These are phyloP conservation scores for Chascanopsetta lugubris DNA, from an alignment of 2,113 vertebrate species.

Conservation along the genomic window DNA sequence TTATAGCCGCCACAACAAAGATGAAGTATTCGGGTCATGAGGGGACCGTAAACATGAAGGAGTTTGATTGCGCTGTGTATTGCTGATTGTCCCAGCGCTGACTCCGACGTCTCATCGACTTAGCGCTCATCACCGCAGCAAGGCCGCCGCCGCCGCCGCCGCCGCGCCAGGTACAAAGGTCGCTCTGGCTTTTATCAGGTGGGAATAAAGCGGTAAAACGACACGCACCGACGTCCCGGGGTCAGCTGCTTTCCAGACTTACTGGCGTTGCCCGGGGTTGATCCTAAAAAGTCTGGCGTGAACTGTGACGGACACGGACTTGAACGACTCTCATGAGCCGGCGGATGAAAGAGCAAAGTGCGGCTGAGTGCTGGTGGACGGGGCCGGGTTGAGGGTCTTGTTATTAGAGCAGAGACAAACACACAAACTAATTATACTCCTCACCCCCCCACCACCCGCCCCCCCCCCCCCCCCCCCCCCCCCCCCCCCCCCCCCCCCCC, in stretches of 20 bases:
- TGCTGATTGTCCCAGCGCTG: constrained; percentile 29
- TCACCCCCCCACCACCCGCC: too few species aligned
- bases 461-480: too few species aligned
- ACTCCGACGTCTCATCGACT: background rate
- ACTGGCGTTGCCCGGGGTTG: constrained; percentile 7
- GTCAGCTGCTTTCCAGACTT: constrained; percentile 38
- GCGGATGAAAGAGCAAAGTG: constrained; percentile 53
- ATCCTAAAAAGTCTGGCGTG: constrained; percentile 33
- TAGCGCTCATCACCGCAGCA: background rate
- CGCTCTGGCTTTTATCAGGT: constrained; percentile 29
- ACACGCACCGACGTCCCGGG: background rate
- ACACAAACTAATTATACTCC: constrained; percentile 53
- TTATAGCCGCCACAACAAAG: constrained; percentile 52
- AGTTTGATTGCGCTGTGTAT: constrained; percentile 40
- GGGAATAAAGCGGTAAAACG: constrained; percentile 17
- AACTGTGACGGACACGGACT: constrained; percentile 52
- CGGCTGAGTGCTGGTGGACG: constrained; percentile 23
- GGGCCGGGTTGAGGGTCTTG: constrained; percentile 28
- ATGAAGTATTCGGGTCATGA: constrained; percentile 60
- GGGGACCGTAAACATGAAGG: constrained; percentile 47
- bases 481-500: too few species aligned
- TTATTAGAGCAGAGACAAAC: constrained; percentile 64
- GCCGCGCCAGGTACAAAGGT: constrained; percentile 31
- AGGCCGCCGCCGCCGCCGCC: background rate
- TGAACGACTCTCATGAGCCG: constrained; percentile 48